These are phyloP conservation scores for Lasius platythorax DNA, from an alignment of 2,888 invertebrate species.

Conservation along the genomic window DNA sequence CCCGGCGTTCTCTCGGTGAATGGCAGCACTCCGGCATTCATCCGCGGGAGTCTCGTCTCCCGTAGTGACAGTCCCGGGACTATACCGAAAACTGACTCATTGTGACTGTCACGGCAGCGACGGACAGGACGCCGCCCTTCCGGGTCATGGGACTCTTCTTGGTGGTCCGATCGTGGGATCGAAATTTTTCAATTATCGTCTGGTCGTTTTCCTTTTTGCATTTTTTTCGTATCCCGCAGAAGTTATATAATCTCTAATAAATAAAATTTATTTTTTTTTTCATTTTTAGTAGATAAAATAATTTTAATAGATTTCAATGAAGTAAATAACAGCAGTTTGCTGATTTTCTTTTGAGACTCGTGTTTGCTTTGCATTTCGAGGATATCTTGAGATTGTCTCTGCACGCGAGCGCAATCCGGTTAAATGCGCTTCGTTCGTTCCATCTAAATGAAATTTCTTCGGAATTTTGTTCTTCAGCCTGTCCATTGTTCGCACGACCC, in stretches of 20 bases:
- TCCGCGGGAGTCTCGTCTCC: slow-evolving; percentile 76
- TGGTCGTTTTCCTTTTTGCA: slow-evolving; percentile 54
- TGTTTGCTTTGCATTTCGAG: not conserved
- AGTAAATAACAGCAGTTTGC: not conserved
- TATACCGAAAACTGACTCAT: slow-evolving; percentile 77
- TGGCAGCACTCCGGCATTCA: slow-evolving; percentile 57
- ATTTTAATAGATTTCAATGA: not conserved
- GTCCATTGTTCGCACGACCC: not conserved
- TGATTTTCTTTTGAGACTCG: not conserved
- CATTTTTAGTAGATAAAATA: not conserved
- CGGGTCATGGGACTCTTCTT: slow-evolving; percentile 72
- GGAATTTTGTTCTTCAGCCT: not conserved
- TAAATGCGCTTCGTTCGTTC: not conserved
- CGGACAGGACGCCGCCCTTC: slow-evolving; percentile 75
- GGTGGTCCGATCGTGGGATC: slow-evolving; percentile 75
- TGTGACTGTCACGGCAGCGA: slow-evolving; percentile 76
- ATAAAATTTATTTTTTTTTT: not conserved
- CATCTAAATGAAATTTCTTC: slow-evolving; percentile 1
- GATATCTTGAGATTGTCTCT: slow-evolving; percentile 8
- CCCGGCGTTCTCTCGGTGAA: slow-evolving; percentile 61
- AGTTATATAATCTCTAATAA: not conserved
- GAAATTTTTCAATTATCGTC: slow-evolving; percentile 58
- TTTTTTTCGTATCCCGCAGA: slow-evolving; percentile 39
- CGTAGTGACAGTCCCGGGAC: slow-evolving; percentile 73
- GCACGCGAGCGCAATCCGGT: not conserved